Evolutionary conservation across 2,113 vertebrate genomes (phyloP), one percentile per base, ranked within the genome.

Genomic region (Tetraodon nigroviridis): DNA sequence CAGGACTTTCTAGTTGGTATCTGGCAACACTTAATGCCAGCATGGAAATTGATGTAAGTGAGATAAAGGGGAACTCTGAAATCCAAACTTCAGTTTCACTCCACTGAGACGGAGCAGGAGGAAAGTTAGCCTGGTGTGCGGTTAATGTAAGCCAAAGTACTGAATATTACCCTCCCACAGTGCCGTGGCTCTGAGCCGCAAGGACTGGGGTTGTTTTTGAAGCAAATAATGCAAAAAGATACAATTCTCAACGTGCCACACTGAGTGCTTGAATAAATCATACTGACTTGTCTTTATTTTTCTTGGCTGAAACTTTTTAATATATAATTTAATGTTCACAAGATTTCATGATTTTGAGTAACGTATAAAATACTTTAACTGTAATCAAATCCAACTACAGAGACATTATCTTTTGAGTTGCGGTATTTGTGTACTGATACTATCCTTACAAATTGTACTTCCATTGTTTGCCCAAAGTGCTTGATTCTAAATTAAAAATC

Each of bases 11-110:
- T 76, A 69, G 74, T 78, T 71, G 80, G 66, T 85, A 78, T 87
- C 87, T 89, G 87, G 83, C 83, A 89, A 80, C 84, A 86, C 79
- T 87, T 89, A 88, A 77, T 84, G 83, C 82, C 86, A 87, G 84
- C 74, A 80, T 84, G 76, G 82, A 89, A 84, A 82, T 80, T 81
- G 83, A 88, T 88, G 86, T 84, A 84, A 87, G 74, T 72, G 79
- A 87, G 83, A 87, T 87, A 86, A 89, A 89, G 84, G 81, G 79
- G 71, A 85, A 81, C 77, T 86, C 83, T 87, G 83, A 88, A 87
- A 89, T 88, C 79, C 75, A 87, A 87, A 89, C 86, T 87, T 84
- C 70, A 74, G 80, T 81, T 84, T 87, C 82, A 81, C 79, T 89
- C 84, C 84, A 78, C 83, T 82, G 84, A 87, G 85, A 85, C 82